Evolutionary conservation across 2,113 vertebrate genomes (phyloP), one percentile per base, ranked within the genome.

Genomic region (Sander vitreus): DNA sequence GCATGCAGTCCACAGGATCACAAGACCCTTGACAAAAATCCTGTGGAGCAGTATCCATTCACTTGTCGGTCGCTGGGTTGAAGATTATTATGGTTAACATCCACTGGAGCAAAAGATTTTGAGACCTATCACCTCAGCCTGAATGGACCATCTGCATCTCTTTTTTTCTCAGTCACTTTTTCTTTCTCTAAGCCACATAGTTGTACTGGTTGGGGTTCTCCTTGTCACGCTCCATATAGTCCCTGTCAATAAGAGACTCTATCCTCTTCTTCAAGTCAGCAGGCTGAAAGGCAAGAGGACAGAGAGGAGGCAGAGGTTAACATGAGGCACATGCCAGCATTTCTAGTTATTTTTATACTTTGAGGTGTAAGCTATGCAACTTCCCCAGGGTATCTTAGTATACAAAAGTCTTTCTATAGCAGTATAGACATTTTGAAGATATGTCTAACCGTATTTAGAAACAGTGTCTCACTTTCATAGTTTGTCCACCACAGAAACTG

Each of bases 231-330:
- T 99, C 98, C 98, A 99, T 99, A 95, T 99, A 99, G 96, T 99
- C 98, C 88, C 98, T 96, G 96, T 99, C 98, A 94, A 99, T 99
- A 92, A 99, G 96, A 78, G 98, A 99, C 96, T 99, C 98, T 97
- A 99, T 99, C 96, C 98, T 99, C 95, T 99, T 99, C 96, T 99
- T 99, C 91, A 99, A 95, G 94, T 99, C 98, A 95, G 98, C 98
- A 94, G 98, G 98, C 98, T 99, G 94, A 54, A 95, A 93, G 87
- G 85, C 87, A 59, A 60, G 53, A 86, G 88, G 92, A 82, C 74
- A 63, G 1, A 78, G 6, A 68, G 57, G n/a, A 67, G 18, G 39
- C 18, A 73, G 5, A 36, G 58, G 59, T 84, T 51, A 65, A 62
- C 63, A 25, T 3, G 51, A 76, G 43, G 12, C 53, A 73, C 72